phyloP scores from a whole-genome alignment of 2,113 vertebrate species.

The Phyllostomus discolor region DNA sequence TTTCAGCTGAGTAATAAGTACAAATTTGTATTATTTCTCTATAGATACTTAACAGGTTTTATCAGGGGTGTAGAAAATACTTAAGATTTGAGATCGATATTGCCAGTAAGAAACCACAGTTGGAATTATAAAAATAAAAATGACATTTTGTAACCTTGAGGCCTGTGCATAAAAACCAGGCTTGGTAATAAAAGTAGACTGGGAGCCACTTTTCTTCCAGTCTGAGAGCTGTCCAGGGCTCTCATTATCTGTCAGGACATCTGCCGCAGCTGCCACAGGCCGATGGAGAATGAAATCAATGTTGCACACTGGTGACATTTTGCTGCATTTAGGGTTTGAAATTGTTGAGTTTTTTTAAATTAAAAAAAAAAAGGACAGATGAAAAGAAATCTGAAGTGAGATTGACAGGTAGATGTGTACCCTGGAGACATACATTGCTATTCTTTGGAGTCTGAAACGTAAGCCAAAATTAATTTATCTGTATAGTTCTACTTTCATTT shows the following conservation, averaged over 20 bases:
- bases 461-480: conserved; percentile 47
- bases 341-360: neutral
- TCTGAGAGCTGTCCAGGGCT: neutral
- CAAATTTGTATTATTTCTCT: neutral
- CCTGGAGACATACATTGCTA: neutral
- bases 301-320: conserved; percentile 33
- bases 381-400: neutral
- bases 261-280: neutral
- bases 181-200: neutral
- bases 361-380: neutral
- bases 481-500: neutral
- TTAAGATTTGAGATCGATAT: conserved; percentile 13
- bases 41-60: neutral
- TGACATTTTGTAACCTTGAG: conserved; percentile 18
- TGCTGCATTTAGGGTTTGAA: conserved; percentile 13
- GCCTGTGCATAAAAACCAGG: neutral
- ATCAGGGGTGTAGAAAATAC: neutral
- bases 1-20: conserved; percentile 12
- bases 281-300: conserved; percentile 48
- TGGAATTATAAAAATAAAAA: conserved; percentile 46
- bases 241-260: conserved; percentile 42
- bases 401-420: conserved; percentile 21
- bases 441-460: conserved; percentile 36
- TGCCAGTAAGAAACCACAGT: neutral
- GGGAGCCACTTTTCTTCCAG: neutral